These are phyloP conservation scores for Thunnus albacares DNA, from an alignment of 2,797 vertebrate genomes.

Conservation along the genomic window DNA sequence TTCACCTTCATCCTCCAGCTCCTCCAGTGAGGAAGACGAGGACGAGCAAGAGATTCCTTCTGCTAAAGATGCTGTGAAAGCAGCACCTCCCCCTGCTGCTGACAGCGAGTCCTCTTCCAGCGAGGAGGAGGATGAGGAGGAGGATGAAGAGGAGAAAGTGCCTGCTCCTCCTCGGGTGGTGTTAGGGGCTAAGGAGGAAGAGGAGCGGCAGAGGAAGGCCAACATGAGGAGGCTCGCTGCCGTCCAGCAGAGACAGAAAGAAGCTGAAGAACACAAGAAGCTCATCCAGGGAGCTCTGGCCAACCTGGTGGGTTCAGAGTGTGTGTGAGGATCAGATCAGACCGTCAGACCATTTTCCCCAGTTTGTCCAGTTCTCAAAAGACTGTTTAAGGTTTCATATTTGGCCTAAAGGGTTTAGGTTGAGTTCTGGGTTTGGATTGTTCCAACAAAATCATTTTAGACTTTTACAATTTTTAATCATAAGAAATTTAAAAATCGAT, in stretches of 20 bases:
- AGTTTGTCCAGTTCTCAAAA: too few relatives aligned
- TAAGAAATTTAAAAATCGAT: too few relatives aligned
- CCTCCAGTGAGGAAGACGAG: constrained; percentile 47
- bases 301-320: constrained; percentile 84
- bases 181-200: constrained; percentile 57
- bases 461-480: too few relatives aligned
- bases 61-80: constrained; percentile 20
- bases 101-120: constrained; percentile 48
- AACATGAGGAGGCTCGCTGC: constrained; percentile 93
- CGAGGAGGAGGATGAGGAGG: constrained; percentile 45
- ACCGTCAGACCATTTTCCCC: too few relatives aligned
- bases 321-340: too few relatives aligned
- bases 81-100: neutral
- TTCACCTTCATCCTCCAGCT: constrained; percentile 47
- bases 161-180: neutral
- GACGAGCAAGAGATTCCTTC: neutral
- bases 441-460: too few relatives aligned
- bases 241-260: constrained; percentile 88
- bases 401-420: too few relatives aligned
- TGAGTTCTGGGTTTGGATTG: too few relatives aligned
- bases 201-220: constrained; percentile 85
- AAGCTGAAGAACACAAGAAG: constrained; percentile 89
- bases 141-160: constrained; percentile 38
- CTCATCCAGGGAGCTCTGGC: constrained; percentile 92
- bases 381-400: too few relatives aligned